Evolutionary conservation across 2,888 invertebrate species (phyloP), one percentile per base, ranked within the genome.

Genomic region (Autographa pulchrina): DNA sequence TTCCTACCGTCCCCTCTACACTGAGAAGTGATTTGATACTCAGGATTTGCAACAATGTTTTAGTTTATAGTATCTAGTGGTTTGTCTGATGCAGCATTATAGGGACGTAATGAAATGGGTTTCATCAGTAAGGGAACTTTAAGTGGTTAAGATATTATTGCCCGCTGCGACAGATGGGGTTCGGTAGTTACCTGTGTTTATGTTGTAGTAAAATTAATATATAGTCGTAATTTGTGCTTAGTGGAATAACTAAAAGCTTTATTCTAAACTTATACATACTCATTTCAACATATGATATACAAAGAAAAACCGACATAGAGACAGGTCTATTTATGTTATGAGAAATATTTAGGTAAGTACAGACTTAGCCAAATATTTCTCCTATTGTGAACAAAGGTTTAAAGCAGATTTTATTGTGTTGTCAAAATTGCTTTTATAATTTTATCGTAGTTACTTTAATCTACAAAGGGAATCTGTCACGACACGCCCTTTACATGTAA

Each of bases 31-130:
- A 87, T 89, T 90, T 85, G 80, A 79, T 82, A 83, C 82, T 81
- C 72, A 81, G 88, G 88, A 90, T 93, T 92, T 92, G 93, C 93
- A 92, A 94, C 93, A 91, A 90, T 93, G 93, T 94, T 89, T 88
- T 86, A 90, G 90, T 92, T 92, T 92, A 92, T 92, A 90, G 89
- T 86, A 25, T 25, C 25, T 25, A 89, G 89, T 83, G 88, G 88
- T 85, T 84, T 85, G 88, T 87, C 86, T 87, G 85, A 87, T 92
- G 92, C 91, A 92, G 88, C 89, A 86, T 89, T 89, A 88, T 89
- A 89, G 89, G 88, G 88, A 83, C 83, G 87, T 92, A 91, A 93
- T 93, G 91, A 92, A 94, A 93, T 94, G 92, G 92, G 88, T 91
- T 92, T 89, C 84, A 87, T 86, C 83, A 86, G 83, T 83, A 77